Evolutionary conservation across 2,797 vertebrate species (phyloP).

Genomic region (Telmatherina bonti): DNA sequence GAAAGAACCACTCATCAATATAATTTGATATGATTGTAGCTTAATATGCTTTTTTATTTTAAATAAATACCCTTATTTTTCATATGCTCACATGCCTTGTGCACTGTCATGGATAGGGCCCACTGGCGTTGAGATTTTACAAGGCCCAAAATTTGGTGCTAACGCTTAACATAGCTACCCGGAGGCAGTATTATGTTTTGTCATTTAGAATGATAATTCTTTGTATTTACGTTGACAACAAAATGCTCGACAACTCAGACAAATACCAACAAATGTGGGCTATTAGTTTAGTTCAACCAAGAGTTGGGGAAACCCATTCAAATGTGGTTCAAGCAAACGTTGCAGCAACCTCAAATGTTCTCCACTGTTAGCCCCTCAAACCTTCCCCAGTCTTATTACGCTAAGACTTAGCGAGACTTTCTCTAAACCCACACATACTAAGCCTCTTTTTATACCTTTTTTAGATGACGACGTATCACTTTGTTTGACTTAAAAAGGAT

Average conservation of each 20-base stretch:
- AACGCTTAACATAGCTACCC: no score
- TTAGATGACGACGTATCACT: slow-evolving; percentile 4
- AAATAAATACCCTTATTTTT: no score
- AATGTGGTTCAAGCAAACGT: slow-evolving; percentile 25
- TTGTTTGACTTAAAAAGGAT: slow-evolving; percentile 8
- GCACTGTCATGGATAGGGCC: no score
- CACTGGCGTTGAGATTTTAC: no score
- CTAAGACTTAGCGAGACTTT: slow-evolving; percentile 45
- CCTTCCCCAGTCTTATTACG: slow-evolving; percentile 21
- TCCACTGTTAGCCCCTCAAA: slow-evolving; percentile 15
- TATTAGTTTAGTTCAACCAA: background rate
- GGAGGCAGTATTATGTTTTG: no score
- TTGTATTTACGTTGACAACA: background rate
- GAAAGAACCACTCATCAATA: no score
- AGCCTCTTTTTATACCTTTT: slow-evolving; percentile 7
- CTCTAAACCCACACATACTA: slow-evolving; percentile 39
- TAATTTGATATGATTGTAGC: no score
- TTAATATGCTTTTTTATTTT: no score
- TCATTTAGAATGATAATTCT: no score
- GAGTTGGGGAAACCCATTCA: slow-evolving; percentile 62
- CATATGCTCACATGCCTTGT: no score
- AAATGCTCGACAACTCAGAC: slow-evolving; percentile 14
- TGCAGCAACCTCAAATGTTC: slow-evolving; percentile 50
- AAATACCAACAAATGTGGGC: slow-evolving; percentile 5
- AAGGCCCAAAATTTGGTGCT: no score